Percentiles rank a stretch among this genome's conserved stretches.
Evolutionary conservation across 2,113 vertebrate species (phyloP).

Genomic region (Lethenteron reissneri): DNA sequence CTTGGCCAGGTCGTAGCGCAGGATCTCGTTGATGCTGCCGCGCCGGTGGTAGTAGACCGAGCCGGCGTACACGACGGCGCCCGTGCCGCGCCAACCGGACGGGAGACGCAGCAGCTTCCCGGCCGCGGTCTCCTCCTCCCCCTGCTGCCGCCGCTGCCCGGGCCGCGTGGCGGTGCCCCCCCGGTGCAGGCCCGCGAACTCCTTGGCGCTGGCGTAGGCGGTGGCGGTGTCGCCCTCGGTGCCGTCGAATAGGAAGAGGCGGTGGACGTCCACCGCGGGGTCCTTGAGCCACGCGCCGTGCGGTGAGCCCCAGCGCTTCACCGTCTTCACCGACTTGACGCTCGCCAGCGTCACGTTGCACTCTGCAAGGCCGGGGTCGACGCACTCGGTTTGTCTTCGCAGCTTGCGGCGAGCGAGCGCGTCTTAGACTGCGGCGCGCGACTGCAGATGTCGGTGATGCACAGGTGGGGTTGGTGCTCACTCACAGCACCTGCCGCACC

Average conservation of each 20-base stretch:
- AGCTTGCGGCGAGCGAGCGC: too few relatives aligned
- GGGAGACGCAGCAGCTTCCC: constrained; percentile 30
- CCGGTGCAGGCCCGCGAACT: constrained; percentile 29
- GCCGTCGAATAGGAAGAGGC: constrained; percentile 58
- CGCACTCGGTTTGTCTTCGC: too few relatives aligned
- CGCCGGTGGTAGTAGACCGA: constrained; percentile 61
- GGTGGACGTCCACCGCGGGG: constrained; percentile 28
- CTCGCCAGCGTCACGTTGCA: constrained; percentile 35
- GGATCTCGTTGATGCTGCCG: constrained; percentile 46
- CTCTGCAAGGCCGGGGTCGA: constrained; percentile 21
- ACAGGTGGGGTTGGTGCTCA: too few relatives aligned
- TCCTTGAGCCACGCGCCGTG: constrained; percentile 71
- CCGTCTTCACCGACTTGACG: constrained; percentile 63
- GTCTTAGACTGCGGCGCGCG: too few relatives aligned
- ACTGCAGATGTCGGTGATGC: too few relatives aligned
- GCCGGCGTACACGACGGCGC: constrained; percentile 40
- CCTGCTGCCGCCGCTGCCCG: too few relatives aligned
- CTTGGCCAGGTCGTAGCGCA: constrained; percentile 34
- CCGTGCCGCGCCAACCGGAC: constrained; percentile 55
- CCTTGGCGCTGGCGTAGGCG: constrained; percentile 39
- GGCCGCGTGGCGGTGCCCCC: too few relatives aligned
- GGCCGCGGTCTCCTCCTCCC: constrained; percentile 13
- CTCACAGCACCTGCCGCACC: too few relatives aligned
- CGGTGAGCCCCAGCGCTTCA: constrained; percentile 38
- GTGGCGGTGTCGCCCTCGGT: constrained; percentile 33